Conservation (phyloP, 2,888 invertebrate genomes). For the Drosophila colorata region DNA sequence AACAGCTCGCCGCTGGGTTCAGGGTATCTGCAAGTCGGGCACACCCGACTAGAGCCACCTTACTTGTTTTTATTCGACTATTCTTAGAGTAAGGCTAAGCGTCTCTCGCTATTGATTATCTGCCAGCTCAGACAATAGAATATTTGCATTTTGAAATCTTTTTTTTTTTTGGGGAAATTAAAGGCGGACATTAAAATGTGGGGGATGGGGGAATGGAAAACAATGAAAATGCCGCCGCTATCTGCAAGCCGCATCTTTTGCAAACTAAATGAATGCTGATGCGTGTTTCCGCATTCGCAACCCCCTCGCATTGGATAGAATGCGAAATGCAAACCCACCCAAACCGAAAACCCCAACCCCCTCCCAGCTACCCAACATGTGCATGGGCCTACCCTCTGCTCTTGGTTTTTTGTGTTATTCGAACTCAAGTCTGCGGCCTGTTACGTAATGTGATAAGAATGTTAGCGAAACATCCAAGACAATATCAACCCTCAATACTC, state of each 20-base stretch:
- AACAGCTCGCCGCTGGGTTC: too few species aligned
- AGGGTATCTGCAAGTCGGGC: too few species aligned
- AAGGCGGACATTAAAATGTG: constrained; percentile 45
- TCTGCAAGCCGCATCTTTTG: constrained; percentile 47
- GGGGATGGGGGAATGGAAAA: constrained; percentile 6
- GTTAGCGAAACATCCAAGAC: constrained; percentile 11
- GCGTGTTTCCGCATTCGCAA: constrained; percentile 58
- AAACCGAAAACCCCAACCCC: neutral
- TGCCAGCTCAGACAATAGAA: neutral
- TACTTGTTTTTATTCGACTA: too few species aligned
- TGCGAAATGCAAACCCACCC: constrained; percentile 20
- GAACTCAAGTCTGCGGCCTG: constrained; percentile 77
- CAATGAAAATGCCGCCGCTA: constrained; percentile 42
- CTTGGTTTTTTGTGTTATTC: constrained; percentile 55
- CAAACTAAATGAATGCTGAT: constrained; percentile 58
- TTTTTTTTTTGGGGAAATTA: constrained; percentile 40
- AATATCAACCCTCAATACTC: constrained; percentile 36
- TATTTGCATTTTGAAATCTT: constrained; percentile 57
- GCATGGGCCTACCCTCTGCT: constrained; percentile 23
- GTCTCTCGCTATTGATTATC: constrained; percentile 27
- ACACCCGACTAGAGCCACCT: too few species aligned
- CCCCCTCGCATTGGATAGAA: constrained; percentile 13
- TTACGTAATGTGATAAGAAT: constrained; percentile 79
- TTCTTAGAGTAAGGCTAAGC: neutral
- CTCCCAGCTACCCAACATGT: constrained; percentile 5